phyloP scores from a whole-genome alignment of 2,888 invertebrate species.

The Hesperia comma region DNA sequence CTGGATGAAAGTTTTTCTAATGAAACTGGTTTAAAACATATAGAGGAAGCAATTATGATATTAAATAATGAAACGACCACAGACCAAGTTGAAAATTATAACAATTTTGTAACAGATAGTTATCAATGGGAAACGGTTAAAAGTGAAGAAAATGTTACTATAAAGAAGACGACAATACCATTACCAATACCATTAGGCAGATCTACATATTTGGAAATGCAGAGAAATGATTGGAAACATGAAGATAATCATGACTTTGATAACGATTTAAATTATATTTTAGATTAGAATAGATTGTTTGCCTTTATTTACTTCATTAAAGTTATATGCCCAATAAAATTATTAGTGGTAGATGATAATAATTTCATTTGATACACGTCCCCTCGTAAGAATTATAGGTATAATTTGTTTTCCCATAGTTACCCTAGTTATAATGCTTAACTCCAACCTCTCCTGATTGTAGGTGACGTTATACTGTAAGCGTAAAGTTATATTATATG shows the following conservation, averaged over 20 bases:
- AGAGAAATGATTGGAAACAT: slow-evolving; percentile 56
- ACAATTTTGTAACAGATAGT: slow-evolving; percentile 28
- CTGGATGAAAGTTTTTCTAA: slow-evolving; percentile 31
- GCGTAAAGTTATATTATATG: too few relatives aligned
- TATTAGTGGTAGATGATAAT: not conserved
- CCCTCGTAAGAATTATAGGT: too few relatives aligned
- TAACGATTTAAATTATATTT: slow-evolving; percentile 39
- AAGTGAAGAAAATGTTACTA: slow-evolving; percentile 41
- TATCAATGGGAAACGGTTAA: slow-evolving; percentile 42
- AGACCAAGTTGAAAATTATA: slow-evolving; percentile 36
- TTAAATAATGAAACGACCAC: slow-evolving; percentile 30
- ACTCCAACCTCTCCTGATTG: too few relatives aligned
- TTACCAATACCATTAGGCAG: slow-evolving; percentile 55
- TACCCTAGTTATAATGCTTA: too few relatives aligned
- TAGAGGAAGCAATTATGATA: slow-evolving; percentile 31
- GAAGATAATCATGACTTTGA: slow-evolving; percentile 54
- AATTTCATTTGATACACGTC: not conserved
- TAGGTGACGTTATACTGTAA: too few relatives aligned
- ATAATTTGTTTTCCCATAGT: too few relatives aligned
- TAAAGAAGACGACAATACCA: slow-evolving; percentile 54
- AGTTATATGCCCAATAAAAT: not conserved
- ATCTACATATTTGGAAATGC: slow-evolving; percentile 61
- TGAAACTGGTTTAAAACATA: slow-evolving; percentile 36
- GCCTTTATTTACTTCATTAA: not conserved
- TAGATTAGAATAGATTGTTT: not conserved